Evolutionary conservation across 2,113 vertebrate genomes (phyloP).

Genomic region (Gopherus flavomarginatus): DNA sequence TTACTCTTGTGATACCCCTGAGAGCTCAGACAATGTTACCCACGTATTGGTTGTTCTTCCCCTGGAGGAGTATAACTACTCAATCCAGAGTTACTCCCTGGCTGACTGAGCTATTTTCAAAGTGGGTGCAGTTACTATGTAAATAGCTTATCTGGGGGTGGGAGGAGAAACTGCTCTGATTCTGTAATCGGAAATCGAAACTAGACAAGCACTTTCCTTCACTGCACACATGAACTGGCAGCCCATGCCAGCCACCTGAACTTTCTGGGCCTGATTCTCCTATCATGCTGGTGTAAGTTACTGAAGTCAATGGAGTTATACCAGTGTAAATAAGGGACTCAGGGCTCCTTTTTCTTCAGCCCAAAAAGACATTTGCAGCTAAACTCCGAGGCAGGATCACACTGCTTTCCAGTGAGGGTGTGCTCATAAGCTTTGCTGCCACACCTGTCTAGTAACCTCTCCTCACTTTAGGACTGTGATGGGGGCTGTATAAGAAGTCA

Average conservation of each 20-base stretch:
- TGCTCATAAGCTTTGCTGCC: not conserved
- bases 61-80: constrained; percentile 51
- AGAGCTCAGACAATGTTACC: not conserved
- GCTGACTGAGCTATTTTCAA: constrained; percentile 68
- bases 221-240: constrained; percentile 70
- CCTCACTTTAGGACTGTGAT: not conserved
- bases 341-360: not conserved
- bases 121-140: constrained; percentile 71
- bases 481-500: not conserved
- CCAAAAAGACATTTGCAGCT: not conserved
- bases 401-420: not conserved
- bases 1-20: not conserved
- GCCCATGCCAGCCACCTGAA: constrained; percentile 50
- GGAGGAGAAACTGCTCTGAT: constrained; percentile 75
- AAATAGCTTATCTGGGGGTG: constrained; percentile 72
- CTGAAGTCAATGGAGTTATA: constrained; percentile 3
- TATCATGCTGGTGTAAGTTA: constrained; percentile 23
- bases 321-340: not conserved
- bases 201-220: constrained; percentile 73
- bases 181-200: constrained; percentile 69
- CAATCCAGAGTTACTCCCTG: constrained; percentile 61
- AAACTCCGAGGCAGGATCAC: not conserved
- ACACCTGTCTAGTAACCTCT: not conserved
- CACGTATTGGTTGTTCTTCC: constrained; percentile 32
- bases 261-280: constrained; percentile 40